These are phyloP conservation scores for Umimayanthus kanabou DNA, from an alignment of 92 coral and sea anemone genomes.

Conservation along the genomic window DNA sequence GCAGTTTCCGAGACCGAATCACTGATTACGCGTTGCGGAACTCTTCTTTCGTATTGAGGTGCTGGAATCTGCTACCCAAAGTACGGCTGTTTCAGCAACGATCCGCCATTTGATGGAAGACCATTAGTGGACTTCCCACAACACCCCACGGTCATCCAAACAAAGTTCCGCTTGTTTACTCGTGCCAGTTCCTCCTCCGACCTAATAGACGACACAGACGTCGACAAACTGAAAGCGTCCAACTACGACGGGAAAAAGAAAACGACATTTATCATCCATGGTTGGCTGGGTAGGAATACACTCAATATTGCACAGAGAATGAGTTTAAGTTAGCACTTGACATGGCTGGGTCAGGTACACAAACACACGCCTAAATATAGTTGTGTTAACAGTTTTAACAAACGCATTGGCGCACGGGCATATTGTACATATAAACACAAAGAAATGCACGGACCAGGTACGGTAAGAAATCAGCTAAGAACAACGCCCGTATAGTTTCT, in stretches of 20 bases:
- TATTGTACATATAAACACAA: no score
- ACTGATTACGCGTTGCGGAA: not conserved
- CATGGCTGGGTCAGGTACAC: not conserved
- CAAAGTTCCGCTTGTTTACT: conserved; percentile 71
- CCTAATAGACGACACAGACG: conserved; percentile 60
- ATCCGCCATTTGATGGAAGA: conserved; percentile 58
- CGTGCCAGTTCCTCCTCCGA: conserved; percentile 51
- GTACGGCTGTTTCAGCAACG: conserved; percentile 68
- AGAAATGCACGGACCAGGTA: no score
- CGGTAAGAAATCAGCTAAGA: not conserved
- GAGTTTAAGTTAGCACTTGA: conserved; percentile 15
- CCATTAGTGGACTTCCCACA: conserved; percentile 56
- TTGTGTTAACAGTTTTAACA: no score
- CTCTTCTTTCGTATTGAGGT: conserved; percentile 2
- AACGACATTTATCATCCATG: conserved; percentile 63
- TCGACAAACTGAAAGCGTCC: conserved; percentile 51
- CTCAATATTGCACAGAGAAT: not conserved
- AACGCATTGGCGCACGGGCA: no score
- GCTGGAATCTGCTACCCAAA: conserved; percentile 65
- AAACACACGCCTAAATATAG: no score
- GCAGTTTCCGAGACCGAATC: not conserved
- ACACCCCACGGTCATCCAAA: conserved; percentile 59
- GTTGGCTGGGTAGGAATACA: conserved; percentile 56
- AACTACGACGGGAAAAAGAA: conserved; percentile 56
- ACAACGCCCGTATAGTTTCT: not conserved